Evolutionary conservation across 30 jellyfish, hydroid and myxozoan genomes (phyloP), one percentile per base, ranked within the genome.

Genomic region (Calvadosia cruxmelitensis): DNA sequence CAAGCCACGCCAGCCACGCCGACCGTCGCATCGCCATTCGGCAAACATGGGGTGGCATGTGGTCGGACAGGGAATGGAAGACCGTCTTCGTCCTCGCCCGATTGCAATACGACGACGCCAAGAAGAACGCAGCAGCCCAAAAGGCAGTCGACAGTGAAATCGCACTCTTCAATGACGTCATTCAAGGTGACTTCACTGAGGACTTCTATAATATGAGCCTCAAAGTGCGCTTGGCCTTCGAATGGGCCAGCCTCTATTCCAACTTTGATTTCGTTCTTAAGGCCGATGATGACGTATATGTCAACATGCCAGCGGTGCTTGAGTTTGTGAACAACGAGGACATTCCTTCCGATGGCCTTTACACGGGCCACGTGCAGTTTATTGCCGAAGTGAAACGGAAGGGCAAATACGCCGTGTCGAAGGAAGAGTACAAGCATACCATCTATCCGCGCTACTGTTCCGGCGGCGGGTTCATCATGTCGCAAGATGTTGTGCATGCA

Each of bases 361-460:
- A 71, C 29, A 13, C 74, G 20, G 82, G 82, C 20, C 27, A 71
- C 57, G 76, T 50, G 0, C 82, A 71, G 29, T 63, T 50, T 13
- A 63, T 29, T 20, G 76, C 82, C 0, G 63, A 33, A 0, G 82
- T 71, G 0, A 31, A 30, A 7, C 51, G 82, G 23, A 30, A 20
- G 23, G 82, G 82, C 7, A 50, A 50, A 30, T 71, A 71, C 35
- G 74, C 53, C 30, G 82, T 71, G 12, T 31, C 74, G 0, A 57
- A 50, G 26, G 26, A 71, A 29, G 82, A 71, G 31, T 71, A 27
- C 31, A 34, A n/a, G 29, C 29, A 63, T 31, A 71, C 50, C 3
- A 27, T 34, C 62, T 71, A 50, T 31, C 82, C 82, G 57, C 50
- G 74, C 0, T 71, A 71, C 30, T 71, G 82, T 53, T 57, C 82